These are phyloP conservation scores for Troilus luridus DNA, from an alignment of 2,888 invertebrate species.

Conservation along the genomic window DNA sequence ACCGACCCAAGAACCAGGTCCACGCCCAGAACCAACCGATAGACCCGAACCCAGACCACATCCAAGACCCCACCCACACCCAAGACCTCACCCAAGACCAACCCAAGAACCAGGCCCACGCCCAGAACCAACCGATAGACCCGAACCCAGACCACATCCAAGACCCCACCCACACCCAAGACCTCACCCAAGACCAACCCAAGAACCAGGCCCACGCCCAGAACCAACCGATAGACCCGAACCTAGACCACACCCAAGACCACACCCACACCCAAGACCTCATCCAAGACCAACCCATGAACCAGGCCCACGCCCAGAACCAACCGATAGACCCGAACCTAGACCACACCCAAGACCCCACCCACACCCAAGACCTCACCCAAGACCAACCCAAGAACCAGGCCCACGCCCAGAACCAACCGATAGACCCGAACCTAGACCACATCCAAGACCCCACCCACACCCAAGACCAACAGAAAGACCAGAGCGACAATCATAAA, in stretches of 20 bases:
- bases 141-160: conserved; percentile 8
- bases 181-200: not conserved
- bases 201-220: conserved; percentile 34
- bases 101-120: not conserved
- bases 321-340: not conserved
- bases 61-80: conserved; percentile 12
- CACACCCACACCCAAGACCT: not conserved
- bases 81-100: not conserved
- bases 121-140: not conserved
- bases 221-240: not conserved
- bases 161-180: not conserved
- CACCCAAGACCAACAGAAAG: not conserved
- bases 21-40: not conserved
- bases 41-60: not conserved
- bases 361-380: conserved; percentile 31
- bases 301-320: conserved; percentile 41
- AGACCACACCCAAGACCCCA: not conserved
- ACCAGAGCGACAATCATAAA: not conserved
- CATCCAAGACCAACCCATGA: not conserved
- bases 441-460: conserved; percentile 5
- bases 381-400: not conserved
- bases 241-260: conserved; percentile 34
- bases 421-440: not conserved
- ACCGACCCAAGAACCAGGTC: not conserved
- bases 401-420: not conserved